A percentile compares a stretch with the other conserved stretches of the same genome.
phyloP scores from a whole-genome alignment of 1,140 invertebrate species.

The Ruditapes philippinarum region DNA sequence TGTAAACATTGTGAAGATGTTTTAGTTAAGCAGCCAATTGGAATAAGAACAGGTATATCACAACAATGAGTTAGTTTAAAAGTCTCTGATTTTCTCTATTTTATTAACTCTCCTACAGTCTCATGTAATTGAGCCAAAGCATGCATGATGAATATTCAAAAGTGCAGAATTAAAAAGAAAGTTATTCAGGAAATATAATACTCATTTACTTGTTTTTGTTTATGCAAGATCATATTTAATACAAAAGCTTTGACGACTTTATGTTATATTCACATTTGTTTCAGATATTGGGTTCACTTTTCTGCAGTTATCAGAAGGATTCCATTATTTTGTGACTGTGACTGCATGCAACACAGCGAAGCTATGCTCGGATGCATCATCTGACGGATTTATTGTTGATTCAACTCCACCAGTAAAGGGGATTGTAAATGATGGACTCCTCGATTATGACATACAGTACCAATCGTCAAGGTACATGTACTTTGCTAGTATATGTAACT shows the following conservation, averaged over 20 bases:
- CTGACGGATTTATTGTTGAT: slow-evolving; percentile 78
- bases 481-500: too few relatives aligned
- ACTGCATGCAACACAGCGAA: slow-evolving; percentile 75
- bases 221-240: too few relatives aligned
- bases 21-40: slow-evolving; percentile 38
- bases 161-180: too few relatives aligned
- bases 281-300: slow-evolving; percentile 63
- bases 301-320: slow-evolving; percentile 64
- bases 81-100: too few relatives aligned
- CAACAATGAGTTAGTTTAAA: too few relatives aligned
- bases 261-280: slow-evolving; percentile 30
- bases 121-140: too few relatives aligned
- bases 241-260: too few relatives aligned
- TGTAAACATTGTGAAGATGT: slow-evolving; percentile 70
- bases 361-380: slow-evolving; percentile 68
- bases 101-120: too few relatives aligned
- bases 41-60: slow-evolving; percentile 16
- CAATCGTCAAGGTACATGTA: slow-evolving; percentile 68
- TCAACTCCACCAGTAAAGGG: slow-evolving; percentile 72
- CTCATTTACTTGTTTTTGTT: too few relatives aligned
- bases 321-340: slow-evolving; percentile 75
- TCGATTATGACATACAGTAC: slow-evolving; percentile 70
- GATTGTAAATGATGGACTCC: slow-evolving; percentile 70
- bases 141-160: too few relatives aligned
- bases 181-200: too few relatives aligned